These are phyloP conservation scores for Adoxophyes honmai DNA, from an alignment of 1,140 invertebrate species.

Conservation along the genomic window DNA sequence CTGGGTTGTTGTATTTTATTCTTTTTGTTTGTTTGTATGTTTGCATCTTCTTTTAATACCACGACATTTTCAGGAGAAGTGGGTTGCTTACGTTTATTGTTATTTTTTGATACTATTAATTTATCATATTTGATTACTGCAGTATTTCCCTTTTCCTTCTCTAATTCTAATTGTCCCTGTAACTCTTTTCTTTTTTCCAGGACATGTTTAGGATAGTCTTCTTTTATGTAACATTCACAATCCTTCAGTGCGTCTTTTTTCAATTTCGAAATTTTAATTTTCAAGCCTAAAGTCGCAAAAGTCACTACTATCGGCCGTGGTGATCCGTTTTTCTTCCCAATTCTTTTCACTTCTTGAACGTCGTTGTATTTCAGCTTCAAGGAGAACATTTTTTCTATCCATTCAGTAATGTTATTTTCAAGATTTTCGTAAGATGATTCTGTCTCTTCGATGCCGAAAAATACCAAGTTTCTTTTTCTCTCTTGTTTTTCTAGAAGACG, in stretches of 20 bases:
- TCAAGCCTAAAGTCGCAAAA: slow-evolving; percentile 19
- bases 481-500: too few species aligned
- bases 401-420: too few species aligned
- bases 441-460: too few species aligned
- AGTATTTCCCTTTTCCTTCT: slow-evolving; percentile 29
- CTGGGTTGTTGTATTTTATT: slow-evolving; percentile 19
- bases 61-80: not conserved
- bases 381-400: too few species aligned
- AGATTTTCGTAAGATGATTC: too few species aligned
- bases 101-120: slow-evolving; percentile 20
- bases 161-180: slow-evolving; percentile 16
- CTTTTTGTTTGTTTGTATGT: slow-evolving; percentile 22
- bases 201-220: slow-evolving; percentile 22
- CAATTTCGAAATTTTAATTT: slow-evolving; percentile 21
- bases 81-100: slow-evolving; percentile 20
- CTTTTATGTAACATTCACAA: slow-evolving; percentile 23
- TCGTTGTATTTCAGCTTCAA: too few species aligned
- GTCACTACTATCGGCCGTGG: slow-evolving; percentile 21
- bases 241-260: slow-evolving; percentile 9
- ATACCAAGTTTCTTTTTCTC: too few species aligned
- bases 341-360: slow-evolving; percentile 20
- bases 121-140: slow-evolving; percentile 27
- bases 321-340: slow-evolving; percentile 21
- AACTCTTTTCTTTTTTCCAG: slow-evolving; percentile 23
- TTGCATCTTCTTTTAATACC: slow-evolving; percentile 23